phyloP scores from a whole-genome alignment of 2,888 invertebrate genomes.

The Dione vanillae region DNA sequence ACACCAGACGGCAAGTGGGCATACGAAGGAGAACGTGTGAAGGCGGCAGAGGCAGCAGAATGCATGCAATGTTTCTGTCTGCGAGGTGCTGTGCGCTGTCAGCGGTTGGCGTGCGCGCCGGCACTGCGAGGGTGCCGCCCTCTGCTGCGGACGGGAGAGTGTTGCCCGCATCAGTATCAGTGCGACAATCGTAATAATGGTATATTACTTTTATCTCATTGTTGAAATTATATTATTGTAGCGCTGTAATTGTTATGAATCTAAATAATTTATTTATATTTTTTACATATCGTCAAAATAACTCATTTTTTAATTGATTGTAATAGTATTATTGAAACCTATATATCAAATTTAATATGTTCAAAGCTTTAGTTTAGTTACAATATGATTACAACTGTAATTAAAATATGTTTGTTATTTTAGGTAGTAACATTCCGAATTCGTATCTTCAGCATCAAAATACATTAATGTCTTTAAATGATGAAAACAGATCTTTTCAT shows the following conservation, averaged over 20 bases:
- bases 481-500: conserved; percentile 65
- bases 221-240: neutral
- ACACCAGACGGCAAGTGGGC: conserved; percentile 84
- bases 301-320: no score
- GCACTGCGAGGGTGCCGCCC: conserved; percentile 90
- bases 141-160: conserved; percentile 89
- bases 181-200: conserved; percentile 80
- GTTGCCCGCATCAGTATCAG: conserved; percentile 93
- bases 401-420: conserved; percentile 25
- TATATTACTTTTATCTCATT: conserved; percentile 5
- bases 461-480: conserved; percentile 54
- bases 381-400: neutral
- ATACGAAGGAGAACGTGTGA: conserved; percentile 89
- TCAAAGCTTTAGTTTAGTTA: no score
- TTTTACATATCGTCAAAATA: no score
- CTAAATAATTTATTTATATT: neutral
- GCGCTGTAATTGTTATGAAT: neutral
- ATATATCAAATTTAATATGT: no score
- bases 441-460: conserved; percentile 49
- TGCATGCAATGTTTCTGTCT: conserved; percentile 94
- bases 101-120: conserved; percentile 90
- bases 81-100: conserved; percentile 88
- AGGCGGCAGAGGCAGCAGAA: conserved; percentile 75
- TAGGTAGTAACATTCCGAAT: conserved; percentile 43
- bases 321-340: no score